Evolutionary conservation across 2,797 vertebrate species (phyloP).

Genomic region (Tenualosa thibaudeaui): DNA sequence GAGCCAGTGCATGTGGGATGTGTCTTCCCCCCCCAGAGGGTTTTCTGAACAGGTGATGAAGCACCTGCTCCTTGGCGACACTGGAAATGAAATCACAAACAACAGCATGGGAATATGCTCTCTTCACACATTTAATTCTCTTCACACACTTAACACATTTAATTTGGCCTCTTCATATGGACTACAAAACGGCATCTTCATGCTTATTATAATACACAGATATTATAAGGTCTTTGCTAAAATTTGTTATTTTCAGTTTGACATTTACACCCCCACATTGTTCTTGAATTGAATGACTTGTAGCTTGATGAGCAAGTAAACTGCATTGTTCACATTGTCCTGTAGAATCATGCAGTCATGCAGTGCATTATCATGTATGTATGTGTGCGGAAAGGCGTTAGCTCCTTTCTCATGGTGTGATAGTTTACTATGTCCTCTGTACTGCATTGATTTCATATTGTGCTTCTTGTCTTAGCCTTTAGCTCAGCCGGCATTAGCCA

Average conservation of each 20-base stretch:
- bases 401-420: slow-evolving; percentile 17
- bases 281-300: background rate
- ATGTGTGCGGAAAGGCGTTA: background rate
- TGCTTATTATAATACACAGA: slow-evolving; percentile 1
- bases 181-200: background rate
- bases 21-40: background rate
- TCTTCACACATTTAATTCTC: too few relatives aligned
- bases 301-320: slow-evolving; percentile 26
- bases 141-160: too few relatives aligned
- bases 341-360: slow-evolving; percentile 23
- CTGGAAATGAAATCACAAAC: slow-evolving; percentile 7
- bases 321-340: slow-evolving; percentile 5
- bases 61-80: slow-evolving; percentile 5
- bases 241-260: background rate
- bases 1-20: slow-evolving; percentile 25
- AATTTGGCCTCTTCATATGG: slow-evolving; percentile 1
- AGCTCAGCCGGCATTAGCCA: slow-evolving; percentile 1
- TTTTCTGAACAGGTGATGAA: background rate
- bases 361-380: background rate
- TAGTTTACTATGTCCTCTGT: slow-evolving; percentile 14
- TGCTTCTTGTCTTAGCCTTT: slow-evolving; percentile 3
- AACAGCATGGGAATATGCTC: slow-evolving; percentile 16
- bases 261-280: background rate
- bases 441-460: background rate
- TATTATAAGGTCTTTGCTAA: background rate